A percentile compares a stretch with the other conserved stretches of the same genome.
Conservation (phyloP, 2,797 vertebrate genomes). For the Platalea minor region DNA sequence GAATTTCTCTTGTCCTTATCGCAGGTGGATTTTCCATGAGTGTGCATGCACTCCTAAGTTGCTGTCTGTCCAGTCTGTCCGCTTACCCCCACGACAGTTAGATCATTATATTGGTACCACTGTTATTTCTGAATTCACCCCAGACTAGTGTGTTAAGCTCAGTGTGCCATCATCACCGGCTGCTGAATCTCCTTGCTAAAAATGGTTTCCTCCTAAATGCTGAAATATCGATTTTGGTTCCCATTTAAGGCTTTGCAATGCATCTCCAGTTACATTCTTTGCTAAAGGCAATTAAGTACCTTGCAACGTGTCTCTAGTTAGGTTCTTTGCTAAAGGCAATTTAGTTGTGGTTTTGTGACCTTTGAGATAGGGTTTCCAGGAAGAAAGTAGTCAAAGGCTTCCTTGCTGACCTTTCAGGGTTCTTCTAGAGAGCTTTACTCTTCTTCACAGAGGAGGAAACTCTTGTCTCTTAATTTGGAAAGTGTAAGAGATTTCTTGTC, state of each 20-base stretch:
- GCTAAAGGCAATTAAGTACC: slow-evolving; percentile 38
- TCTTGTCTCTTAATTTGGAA: slow-evolving; percentile 45
- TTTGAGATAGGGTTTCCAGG: slow-evolving; percentile 61
- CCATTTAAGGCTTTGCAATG: slow-evolving; percentile 22
- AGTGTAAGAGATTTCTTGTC: slow-evolving; percentile 42
- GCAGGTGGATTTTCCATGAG: not conserved
- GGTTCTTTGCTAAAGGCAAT: slow-evolving; percentile 49
- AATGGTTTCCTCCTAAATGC: slow-evolving; percentile 22
- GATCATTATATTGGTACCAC: not conserved
- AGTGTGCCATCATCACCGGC: not conserved
- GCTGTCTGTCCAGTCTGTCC: not conserved
- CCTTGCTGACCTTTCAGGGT: slow-evolving; percentile 55
- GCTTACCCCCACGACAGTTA: not conserved
- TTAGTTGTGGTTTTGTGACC: slow-evolving; percentile 55
- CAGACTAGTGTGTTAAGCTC: not conserved
- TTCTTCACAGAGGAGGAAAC: slow-evolving; percentile 4
- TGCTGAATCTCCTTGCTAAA: not conserved
- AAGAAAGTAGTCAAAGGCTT: slow-evolving; percentile 47
- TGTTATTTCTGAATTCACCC: not conserved
- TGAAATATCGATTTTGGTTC: slow-evolving; percentile 50
- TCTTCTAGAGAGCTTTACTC: slow-evolving; percentile 22
- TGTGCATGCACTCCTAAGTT: not conserved
- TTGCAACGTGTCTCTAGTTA: slow-evolving; percentile 38
- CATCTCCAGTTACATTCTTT: slow-evolving; percentile 40
- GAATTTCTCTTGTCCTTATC: not conserved